Conservation (phyloP, 2,113 vertebrate species). For the Emydocephalus ijimae region DNA sequence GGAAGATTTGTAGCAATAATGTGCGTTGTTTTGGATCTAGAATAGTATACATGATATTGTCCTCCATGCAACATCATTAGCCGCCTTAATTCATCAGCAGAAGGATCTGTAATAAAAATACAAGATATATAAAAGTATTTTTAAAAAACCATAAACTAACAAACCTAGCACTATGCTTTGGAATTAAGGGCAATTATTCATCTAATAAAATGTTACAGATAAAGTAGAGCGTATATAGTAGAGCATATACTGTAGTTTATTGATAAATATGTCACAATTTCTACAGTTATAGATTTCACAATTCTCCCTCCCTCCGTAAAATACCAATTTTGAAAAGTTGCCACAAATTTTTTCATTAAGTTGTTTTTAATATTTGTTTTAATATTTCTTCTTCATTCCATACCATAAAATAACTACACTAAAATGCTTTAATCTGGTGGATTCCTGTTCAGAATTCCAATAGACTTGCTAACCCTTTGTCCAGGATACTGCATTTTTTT, state of each 20-base stretch:
- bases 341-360: neutral
- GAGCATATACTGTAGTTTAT: neutral
- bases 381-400: neutral
- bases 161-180: neutral
- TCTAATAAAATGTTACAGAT: neutral
- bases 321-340: neutral
- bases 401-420: neutral
- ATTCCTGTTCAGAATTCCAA: neutral
- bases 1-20: constrained; percentile 95
- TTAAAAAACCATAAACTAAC: neutral
- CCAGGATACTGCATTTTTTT: neutral
- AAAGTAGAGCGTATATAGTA: neutral
- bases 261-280: neutral
- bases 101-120: constrained; percentile 79
- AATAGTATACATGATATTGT: constrained; percentile 93
- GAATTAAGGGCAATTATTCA: neutral
- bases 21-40: constrained; percentile 93
- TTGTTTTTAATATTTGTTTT: neutral
- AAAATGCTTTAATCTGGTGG: neutral
- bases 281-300: neutral
- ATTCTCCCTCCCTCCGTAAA: neutral
- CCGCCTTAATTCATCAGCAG: constrained; percentile 88
- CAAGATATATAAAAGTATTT: neutral
- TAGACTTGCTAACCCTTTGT: neutral
- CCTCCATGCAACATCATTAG: constrained; percentile 97